These are phyloP conservation scores for human (Homo sapiens) DNA, from an alignment of 2,113 vertebrate genomes.

Conservation along the genomic window GRCh38 chr15:59096001-59096500, in stretches of 20 bases:
- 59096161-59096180: constrained; percentile 85
- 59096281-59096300: constrained; percentile 78
- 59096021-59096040: constrained; percentile 79
- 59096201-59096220: constrained; percentile 80
- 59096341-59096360: constrained; percentile 84
- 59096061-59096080: constrained; percentile 82
- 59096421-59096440: constrained; percentile 86
- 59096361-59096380: constrained; percentile 86
- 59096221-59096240: constrained; percentile 74
- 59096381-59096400: constrained; percentile 87
- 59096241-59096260: constrained; percentile 84
- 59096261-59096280: constrained; percentile 83
- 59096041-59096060: constrained; percentile 84
- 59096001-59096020: constrained; percentile 85
- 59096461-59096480: constrained; percentile 39
- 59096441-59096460: constrained; percentile 75
- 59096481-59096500: constrained; percentile 33
- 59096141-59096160: constrained; percentile 87
- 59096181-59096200: constrained; percentile 84
- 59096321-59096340: constrained; percentile 82
- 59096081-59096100: constrained; percentile 86
- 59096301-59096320: constrained; percentile 81
- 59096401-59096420: constrained; percentile 86
- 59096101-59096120: constrained; percentile 86
- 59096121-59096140: constrained; percentile 87